Base-by-base conservation (phyloP, 2,797 vertebrate genomes). In the Peromyscus attwateri region DNA sequence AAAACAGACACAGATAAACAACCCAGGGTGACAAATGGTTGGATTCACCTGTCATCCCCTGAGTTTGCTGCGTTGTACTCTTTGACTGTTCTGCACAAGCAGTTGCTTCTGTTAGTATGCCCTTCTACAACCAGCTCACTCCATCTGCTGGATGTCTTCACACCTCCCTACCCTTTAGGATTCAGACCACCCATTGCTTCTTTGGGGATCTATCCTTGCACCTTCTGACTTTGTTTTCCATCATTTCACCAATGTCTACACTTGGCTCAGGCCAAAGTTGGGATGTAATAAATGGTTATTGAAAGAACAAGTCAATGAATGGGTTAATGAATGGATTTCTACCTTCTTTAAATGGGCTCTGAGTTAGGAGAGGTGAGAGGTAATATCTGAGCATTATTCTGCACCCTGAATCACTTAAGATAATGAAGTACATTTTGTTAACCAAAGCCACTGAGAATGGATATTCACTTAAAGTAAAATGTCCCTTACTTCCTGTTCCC, bases 391-490 rank as follows among this genome's bases (percentile, higher is more conserved):
- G 4, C 1, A 90, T 77, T 76, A 93, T 75, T 75, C 55, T 96
- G 19, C 76, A 91, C 73, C 80, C 49, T 23, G 37, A 96, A 85
- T 83, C 40, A 84, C 11, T 79, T 91, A 79, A 71, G 64, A 73
- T 68, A 92, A 91, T 66, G 29, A 92, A 62, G n/a, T 52, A 31
- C 14, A 57, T 17, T 93, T 84, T 81, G 52, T 91, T 89, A 95
- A 77, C 52, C 82, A 80, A 92, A 93, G 29, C 60, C 81, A 92
- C 2, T 91, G 85, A 91, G 96, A 95, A 77, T 60, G 70, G 77
- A 91, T 89, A 92, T 57, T 88, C 70, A 76, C 87, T 93, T 95
- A 79, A 49, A 92, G 57, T 62, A 75, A 76, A 95, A 93, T 14
- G 62, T 83, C 84, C 34, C 40, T 81, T 66, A 25, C 83, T 85